These are phyloP conservation scores for Chaenogobius annularis DNA, from an alignment of 2,113 vertebrate species.

Conservation along the genomic window DNA sequence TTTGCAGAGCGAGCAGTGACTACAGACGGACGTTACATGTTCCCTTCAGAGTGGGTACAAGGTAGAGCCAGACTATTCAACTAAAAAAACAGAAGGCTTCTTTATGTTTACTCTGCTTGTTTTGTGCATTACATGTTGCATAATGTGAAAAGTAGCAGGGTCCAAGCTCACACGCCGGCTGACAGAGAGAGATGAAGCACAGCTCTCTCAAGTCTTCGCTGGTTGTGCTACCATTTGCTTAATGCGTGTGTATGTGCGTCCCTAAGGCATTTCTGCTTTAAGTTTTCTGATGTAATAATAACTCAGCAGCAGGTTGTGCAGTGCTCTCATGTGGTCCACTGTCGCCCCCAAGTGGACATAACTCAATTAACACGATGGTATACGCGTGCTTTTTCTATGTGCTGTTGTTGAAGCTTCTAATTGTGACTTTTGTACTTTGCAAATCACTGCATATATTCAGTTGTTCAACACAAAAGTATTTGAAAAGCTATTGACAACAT, in stretches of 20 bases:
- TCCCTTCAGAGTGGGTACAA: conserved; percentile 86
- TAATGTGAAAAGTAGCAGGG: conserved; percentile 35
- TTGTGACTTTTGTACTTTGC: neutral
- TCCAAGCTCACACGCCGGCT: conserved; percentile 40
- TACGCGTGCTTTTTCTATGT: neutral
- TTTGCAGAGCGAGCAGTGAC: conserved; percentile 89
- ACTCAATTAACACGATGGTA: conserved; percentile 3
- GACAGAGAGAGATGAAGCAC: conserved; percentile 24
- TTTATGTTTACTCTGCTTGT: conserved; percentile 39
- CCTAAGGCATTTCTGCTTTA: conserved; percentile 65
- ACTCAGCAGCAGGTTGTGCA: conserved; percentile 60
- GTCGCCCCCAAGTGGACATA: conserved; percentile 66
- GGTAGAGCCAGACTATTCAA: conserved; percentile 71
- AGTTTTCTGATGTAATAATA: conserved; percentile 70
- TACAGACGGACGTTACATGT: conserved; percentile 89
- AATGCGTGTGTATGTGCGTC: conserved; percentile 63
- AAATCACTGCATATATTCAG: neutral
- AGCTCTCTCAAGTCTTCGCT: conserved; percentile 19
- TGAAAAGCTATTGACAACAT: neutral
- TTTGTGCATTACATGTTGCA: conserved; percentile 47
- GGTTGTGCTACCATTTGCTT: conserved; percentile 60
- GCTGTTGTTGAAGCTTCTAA: conserved; percentile 33
- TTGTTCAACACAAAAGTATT: no score
- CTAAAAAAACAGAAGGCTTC: conserved; percentile 8
- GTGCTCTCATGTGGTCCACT: conserved; percentile 14